Evolutionary conservation across 1,140 invertebrate genomes (phyloP).

Genomic region (Drosophila tsacasi): DNA sequence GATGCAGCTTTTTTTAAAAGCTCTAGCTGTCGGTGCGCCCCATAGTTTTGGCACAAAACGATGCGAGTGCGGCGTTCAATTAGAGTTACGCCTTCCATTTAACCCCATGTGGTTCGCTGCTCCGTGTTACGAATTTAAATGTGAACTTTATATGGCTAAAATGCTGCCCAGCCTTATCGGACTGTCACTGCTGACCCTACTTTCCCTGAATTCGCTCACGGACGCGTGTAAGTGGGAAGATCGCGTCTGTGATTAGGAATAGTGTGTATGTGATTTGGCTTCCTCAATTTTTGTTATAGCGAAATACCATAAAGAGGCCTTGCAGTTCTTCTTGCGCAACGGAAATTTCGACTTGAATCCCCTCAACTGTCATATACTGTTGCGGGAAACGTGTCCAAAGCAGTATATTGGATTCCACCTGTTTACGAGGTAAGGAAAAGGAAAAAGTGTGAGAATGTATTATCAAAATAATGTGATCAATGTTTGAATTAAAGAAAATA

Average conservation of each 20-base stretch:
- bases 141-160: conserved; percentile 22
- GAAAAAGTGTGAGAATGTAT: not conserved
- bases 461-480: too few relatives aligned
- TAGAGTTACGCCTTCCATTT: conserved; percentile 61
- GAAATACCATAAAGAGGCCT: conserved; percentile 46
- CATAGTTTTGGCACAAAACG: conserved; percentile 39
- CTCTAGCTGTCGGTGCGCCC: conserved; percentile 9
- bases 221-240: conserved; percentile 56
- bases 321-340: conserved; percentile 70
- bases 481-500: not conserved
- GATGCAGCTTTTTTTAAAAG: conserved; percentile 51
- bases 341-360: conserved; percentile 77
- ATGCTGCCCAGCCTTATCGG: conserved; percentile 29
- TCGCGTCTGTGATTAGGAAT: conserved; percentile 17
- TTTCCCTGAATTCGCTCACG: conserved; percentile 57
- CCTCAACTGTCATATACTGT: conserved; percentile 67
- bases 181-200: conserved; percentile 40
- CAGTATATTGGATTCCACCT: conserved; percentile 63
- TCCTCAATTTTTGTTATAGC: conserved; percentile 41
- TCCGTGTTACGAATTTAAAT: conserved; percentile 42
- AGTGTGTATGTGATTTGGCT: conserved; percentile 22
- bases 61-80: conserved; percentile 61
- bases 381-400: conserved; percentile 62
- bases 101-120: conserved; percentile 19
- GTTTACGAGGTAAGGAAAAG: conserved; percentile 62